Base-by-base conservation (phyloP, 2,113 vertebrate species). In the Nothoprocta pentlandii region DNA sequence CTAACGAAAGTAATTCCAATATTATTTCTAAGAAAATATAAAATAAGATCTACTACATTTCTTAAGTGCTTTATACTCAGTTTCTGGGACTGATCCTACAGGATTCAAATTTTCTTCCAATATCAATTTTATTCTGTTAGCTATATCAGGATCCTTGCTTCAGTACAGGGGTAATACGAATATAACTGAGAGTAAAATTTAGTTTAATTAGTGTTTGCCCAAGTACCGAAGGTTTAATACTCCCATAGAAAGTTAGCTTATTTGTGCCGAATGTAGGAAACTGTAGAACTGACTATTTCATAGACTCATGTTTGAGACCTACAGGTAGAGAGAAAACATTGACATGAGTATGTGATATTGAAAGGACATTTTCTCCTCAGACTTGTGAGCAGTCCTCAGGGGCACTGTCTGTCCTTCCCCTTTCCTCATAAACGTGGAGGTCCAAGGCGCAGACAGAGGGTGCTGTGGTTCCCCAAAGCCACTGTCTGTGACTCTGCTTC, bases 11-110 rank as follows among this genome's bases (percentile, higher is more conserved):
- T 80, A 82, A 74, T n/a, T 62, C 39, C 0, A 0, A 23, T 56
- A 53, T 47, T 79, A 41, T 42, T 96, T 89, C 77, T 44, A 95
- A 68, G 58, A 77, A 88, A 92, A 80, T 54, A 56, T 6, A 46
- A 42, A 85, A 47, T 10, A 56, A 68, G 9, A 26, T 59, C 16
- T 42, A 75, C 39, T 47, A 78, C 23, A 8, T 90, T 87, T 86
- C 26, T 84, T 32, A 84, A 53, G 7, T 56, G 16, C 39, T 63
- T 90, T n/a, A 80, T 80, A 22, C 13, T 80, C 17, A 77, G 34
- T 46, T 89, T 87, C 9, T 85, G 32, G n/a, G 41, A 59, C 22
- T 70, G 39, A 63, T 87, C 7, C 14, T 12, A 54, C 4, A 22
- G 10, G 14, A 21, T n/a, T 28, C 44, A 68, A 47, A 47, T 22